Evolutionary conservation across 2,888 invertebrate species (phyloP).

Genomic region (Stramonita haemastoma): DNA sequence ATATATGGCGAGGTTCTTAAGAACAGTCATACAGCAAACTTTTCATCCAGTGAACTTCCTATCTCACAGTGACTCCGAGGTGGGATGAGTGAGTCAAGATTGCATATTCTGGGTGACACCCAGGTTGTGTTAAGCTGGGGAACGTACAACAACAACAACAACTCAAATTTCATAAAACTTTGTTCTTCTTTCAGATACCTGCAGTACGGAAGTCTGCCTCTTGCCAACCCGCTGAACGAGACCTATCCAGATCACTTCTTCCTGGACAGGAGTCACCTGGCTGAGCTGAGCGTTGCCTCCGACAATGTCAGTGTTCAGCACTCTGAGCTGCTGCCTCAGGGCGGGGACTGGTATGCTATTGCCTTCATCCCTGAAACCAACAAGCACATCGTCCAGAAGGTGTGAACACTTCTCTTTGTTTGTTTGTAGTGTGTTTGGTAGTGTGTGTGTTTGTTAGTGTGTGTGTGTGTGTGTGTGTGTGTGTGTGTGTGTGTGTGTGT

Average conservation of each 20-base stretch:
- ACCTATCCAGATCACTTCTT: conserved; percentile 83
- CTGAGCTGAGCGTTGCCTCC: conserved; percentile 79
- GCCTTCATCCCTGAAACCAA: conserved; percentile 77
- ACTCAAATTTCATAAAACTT: background rate
- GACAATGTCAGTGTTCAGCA: conserved; percentile 80
- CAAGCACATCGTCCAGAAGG: conserved; percentile 56
- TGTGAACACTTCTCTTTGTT: conserved; percentile 27
- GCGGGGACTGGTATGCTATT: conserved; percentile 77
- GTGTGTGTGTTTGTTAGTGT: too few relatives aligned
- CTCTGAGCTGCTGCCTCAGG: conserved; percentile 68
- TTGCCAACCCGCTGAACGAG: conserved; percentile 88
- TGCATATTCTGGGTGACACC: too few relatives aligned
- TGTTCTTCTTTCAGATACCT: conserved; percentile 79
- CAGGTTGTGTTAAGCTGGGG: too few relatives aligned
- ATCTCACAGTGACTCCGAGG: too few relatives aligned
- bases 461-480: background rate
- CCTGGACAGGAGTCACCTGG: conserved; percentile 47
- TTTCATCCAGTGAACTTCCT: too few relatives aligned
- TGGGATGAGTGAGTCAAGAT: too few relatives aligned
- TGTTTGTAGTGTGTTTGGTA: background rate
- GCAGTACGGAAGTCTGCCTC: conserved; percentile 89
- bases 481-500: background rate
- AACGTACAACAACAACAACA: too few relatives aligned
- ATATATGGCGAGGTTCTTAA: too few relatives aligned
- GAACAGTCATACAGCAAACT: too few relatives aligned